These are phyloP conservation scores for Spisula subtruncata DNA, from an alignment of 2,888 invertebrate genomes.

Conservation along the genomic window DNA sequence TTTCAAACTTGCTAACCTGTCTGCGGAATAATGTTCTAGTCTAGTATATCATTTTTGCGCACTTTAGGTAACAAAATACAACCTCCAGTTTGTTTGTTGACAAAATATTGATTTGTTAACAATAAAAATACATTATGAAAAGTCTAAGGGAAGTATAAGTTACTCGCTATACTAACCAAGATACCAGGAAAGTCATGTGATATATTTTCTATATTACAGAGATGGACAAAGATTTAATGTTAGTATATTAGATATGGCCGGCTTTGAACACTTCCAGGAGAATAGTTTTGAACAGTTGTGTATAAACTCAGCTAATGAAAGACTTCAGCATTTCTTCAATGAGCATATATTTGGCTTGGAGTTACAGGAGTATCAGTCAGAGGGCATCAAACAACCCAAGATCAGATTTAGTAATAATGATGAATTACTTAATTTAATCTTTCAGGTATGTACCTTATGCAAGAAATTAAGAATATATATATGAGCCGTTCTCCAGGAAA, in stretches of 20 bases:
- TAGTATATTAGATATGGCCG: conserved; percentile 85
- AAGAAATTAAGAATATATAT: no score
- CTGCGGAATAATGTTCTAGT: no score
- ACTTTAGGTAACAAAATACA: no score
- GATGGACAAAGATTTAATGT: conserved; percentile 67
- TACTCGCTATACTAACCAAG: no score
- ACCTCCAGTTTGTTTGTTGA: no score
- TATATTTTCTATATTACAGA: conserved; percentile 30
- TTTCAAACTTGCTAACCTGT: no score
- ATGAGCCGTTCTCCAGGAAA: no score
- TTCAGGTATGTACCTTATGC: conserved; percentile 77
- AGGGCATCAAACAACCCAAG: conserved; percentile 82
- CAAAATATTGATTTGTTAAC: no score
- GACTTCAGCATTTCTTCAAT: conserved; percentile 86
- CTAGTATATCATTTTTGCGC: no score
- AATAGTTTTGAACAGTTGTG: conserved; percentile 86
- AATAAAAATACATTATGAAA: no score
- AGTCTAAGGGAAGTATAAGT: no score
- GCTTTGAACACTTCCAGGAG: conserved; percentile 84
- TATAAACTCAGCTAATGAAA: conserved; percentile 86
- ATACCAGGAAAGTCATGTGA: no score
- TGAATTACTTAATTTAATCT: conserved; percentile 81
- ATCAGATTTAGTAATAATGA: conserved; percentile 82
- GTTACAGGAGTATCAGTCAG: conserved; percentile 81
- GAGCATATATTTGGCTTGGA: conserved; percentile 85